Evolutionary conservation across 1,140 invertebrate genomes (phyloP).

Genomic region (Diabrotica virgifera): DNA sequence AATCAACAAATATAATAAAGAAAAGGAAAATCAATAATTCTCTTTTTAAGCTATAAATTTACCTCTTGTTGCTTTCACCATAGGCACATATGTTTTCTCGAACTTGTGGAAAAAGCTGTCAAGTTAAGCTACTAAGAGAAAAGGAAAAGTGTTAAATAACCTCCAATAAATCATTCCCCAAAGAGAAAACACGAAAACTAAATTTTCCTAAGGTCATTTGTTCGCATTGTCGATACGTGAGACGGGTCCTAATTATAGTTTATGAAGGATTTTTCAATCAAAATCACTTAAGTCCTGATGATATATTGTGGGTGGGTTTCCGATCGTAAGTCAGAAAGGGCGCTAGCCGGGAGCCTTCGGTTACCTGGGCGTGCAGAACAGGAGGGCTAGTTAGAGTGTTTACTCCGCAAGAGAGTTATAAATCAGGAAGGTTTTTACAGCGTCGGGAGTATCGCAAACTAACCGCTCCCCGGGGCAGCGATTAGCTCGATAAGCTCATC

Average conservation of each 20-base stretch:
- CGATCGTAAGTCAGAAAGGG: constrained; percentile 21
- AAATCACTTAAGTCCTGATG: constrained; percentile 29
- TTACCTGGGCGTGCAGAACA: constrained; percentile 13
- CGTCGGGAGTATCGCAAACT: constrained; percentile 39
- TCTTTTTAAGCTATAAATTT: no score
- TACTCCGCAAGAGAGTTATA: constrained; percentile 38
- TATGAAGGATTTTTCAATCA: constrained; percentile 33
- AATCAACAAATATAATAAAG: no score
- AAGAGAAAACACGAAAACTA: neutral
- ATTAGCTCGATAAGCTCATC: constrained; percentile 41
- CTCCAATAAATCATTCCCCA: neutral
- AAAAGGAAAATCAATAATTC: no score
- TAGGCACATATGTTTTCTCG: no score
- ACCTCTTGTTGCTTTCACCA: no score
- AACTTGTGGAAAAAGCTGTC: no score
- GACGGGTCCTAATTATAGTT: constrained; percentile 13
- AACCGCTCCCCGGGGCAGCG: constrained; percentile 40
- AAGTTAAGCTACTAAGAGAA: neutral
- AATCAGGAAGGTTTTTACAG: constrained; percentile 40
- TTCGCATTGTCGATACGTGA: constrained; percentile 7
- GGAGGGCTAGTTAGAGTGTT: constrained; percentile 35
- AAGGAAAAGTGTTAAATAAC: neutral
- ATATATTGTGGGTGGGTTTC: constrained; percentile 21
- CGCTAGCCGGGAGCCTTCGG: constrained; percentile 12
- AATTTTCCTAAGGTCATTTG: constrained; percentile 4